Evolutionary conservation across 2,797 vertebrate genomes (phyloP).

Genomic region (Heteromormyrus szaboi): DNA sequence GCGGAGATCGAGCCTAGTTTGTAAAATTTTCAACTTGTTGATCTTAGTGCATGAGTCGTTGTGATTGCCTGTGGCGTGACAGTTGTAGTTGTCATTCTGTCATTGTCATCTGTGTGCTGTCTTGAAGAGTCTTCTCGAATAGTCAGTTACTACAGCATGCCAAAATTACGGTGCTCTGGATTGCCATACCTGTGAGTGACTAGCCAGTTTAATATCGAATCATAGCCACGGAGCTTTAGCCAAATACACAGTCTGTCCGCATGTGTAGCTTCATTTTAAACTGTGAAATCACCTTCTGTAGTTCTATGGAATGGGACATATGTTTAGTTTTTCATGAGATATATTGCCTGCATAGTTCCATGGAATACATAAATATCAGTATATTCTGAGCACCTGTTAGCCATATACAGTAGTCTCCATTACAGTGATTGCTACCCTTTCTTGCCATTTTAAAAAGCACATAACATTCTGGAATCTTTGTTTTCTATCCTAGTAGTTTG

Average conservation of each 20-base stretch:
- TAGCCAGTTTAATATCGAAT: conserved; percentile 41
- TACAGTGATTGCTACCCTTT: conserved; percentile 40
- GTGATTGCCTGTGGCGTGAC: conserved; percentile 94
- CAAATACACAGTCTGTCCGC: conserved; percentile 57
- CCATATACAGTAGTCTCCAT: conserved; percentile 42
- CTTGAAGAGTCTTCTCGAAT: conserved; percentile 53
- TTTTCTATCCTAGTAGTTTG: background rate
- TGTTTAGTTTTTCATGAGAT: conserved; percentile 39
- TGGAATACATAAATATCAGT: conserved; percentile 59
- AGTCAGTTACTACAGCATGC: conserved; percentile 77
- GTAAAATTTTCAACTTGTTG: conserved; percentile 94
- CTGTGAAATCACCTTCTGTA: conserved; percentile 34
- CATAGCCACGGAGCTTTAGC: conserved; percentile 46
- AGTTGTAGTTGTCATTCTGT: conserved; percentile 82
- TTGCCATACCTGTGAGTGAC: conserved; percentile 38
- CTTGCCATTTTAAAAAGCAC: conserved; percentile 50
- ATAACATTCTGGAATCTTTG: background rate
- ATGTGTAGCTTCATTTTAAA: conserved; percentile 68
- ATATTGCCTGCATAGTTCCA: conserved; percentile 58
- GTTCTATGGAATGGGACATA: conserved; percentile 31
- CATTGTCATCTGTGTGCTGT: conserved; percentile 87
- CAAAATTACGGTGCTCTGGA: conserved; percentile 52
- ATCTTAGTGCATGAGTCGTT: conserved; percentile 95
- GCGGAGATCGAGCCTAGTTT: conserved; percentile 98
- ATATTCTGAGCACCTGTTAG: conserved; percentile 57